These are phyloP conservation scores for human DNA, from an alignment of 2,113 vertebrate genomes.

Conservation along the genomic window DNA sequence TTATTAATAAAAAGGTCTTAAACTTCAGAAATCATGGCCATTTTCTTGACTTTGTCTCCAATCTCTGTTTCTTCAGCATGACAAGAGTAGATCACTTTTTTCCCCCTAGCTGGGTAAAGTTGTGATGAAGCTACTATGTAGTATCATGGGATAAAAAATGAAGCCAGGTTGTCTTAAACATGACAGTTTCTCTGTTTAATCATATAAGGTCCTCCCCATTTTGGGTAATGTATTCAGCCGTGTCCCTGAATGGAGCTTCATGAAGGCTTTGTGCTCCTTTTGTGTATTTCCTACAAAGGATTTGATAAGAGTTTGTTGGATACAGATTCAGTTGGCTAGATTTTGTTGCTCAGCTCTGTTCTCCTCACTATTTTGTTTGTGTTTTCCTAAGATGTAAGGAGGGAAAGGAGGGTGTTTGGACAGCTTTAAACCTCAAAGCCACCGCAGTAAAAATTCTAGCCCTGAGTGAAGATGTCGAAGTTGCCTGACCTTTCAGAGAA, in stretches of 20 bases:
- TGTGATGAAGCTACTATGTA: neutral
- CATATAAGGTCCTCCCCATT: neutral
- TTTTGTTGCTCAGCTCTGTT: neutral
- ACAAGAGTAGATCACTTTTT: neutral
- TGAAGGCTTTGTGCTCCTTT: neutral
- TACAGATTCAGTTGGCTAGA: neutral
- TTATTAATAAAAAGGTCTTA: constrained; percentile 73
- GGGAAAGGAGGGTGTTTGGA: neutral
- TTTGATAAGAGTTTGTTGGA: neutral
- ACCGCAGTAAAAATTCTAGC: neutral
- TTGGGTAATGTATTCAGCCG: neutral
- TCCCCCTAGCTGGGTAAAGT: neutral
- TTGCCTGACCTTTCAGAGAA: neutral
- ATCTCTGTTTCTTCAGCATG: constrained; percentile 37
- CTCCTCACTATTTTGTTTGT: neutral
- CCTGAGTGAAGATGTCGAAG: neutral
- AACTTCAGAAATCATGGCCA: constrained; percentile 46
- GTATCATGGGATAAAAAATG: neutral
- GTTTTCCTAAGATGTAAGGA: neutral
- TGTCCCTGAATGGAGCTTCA: neutral
- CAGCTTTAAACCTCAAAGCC: constrained; percentile 31
- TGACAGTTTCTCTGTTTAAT: constrained; percentile 4
- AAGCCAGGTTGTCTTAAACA: neutral
- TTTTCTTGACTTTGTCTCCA: constrained; percentile 47
- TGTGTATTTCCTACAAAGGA: neutral